These are phyloP conservation scores for Glyptemys insculpta DNA, from an alignment of 2,797 vertebrate species.

Conservation along the genomic window DNA sequence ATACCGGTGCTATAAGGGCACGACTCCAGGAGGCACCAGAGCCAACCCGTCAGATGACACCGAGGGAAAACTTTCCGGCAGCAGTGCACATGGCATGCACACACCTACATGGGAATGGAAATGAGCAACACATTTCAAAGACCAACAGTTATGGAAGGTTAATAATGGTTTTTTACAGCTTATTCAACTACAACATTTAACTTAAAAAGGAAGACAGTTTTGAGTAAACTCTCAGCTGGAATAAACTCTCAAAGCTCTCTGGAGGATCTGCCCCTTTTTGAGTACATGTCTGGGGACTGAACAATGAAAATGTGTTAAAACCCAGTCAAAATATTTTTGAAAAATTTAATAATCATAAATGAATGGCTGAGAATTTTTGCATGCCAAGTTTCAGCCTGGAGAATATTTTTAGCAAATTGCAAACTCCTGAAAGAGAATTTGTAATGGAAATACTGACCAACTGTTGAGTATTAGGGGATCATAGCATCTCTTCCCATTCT, in stretches of 20 bases:
- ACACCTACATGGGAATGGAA: too few species aligned
- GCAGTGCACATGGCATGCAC: too few species aligned
- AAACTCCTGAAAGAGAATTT: not conserved
- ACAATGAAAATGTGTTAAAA: not conserved
- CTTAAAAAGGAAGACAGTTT: not conserved
- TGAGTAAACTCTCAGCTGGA: not conserved
- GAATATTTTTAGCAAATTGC: not conserved
- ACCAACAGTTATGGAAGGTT: too few species aligned
- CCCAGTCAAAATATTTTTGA: not conserved
- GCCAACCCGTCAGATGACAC: too few species aligned
- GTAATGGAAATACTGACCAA: not conserved
- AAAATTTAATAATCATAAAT: not conserved
- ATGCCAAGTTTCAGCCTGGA: not conserved
- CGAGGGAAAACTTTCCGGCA: too few species aligned
- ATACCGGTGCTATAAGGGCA: too few species aligned
- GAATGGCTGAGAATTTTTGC: not conserved
- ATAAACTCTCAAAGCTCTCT: not conserved
- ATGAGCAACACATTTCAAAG: too few species aligned
- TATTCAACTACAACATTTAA: not conserved
- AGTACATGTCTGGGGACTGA: not conserved
- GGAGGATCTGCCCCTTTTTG: not conserved
- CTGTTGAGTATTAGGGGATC: not conserved
- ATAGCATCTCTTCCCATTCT: not conserved
- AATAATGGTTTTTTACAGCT: not conserved
- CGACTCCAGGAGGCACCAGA: too few species aligned